A percentile compares a stretch with the other conserved stretches of the same genome.
These are phyloP conservation scores for Oreochromis spilurus DNA, from an alignment of 2,113 vertebrate genomes.

Conservation along the genomic window DNA sequence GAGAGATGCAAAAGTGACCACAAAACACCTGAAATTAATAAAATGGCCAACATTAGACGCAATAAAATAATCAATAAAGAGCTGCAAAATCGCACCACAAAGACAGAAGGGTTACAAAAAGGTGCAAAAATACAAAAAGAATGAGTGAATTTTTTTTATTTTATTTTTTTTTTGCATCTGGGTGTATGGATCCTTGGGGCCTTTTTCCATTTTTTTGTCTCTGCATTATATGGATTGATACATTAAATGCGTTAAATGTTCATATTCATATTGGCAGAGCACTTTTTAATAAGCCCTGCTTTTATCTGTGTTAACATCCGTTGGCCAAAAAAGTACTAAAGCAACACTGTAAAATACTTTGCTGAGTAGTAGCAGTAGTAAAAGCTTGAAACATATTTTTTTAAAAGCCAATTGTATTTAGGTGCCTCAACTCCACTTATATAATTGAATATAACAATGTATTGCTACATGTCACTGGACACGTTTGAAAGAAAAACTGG, in stretches of 20 bases:
- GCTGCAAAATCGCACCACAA: background rate
- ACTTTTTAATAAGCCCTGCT: background rate
- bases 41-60: background rate
- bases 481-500: background rate
- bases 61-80: background rate
- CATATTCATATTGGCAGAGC: background rate
- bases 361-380: background rate
- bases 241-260: background rate
- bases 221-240: background rate
- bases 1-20: background rate
- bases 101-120: background rate
- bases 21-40: background rate
- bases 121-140: background rate
- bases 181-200: background rate
- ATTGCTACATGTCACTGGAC: background rate
- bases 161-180: background rate
- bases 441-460: background rate
- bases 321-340: background rate
- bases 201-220: background rate
- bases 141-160: fast-evolving
- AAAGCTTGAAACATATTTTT: background rate
- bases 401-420: background rate
- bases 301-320: background rate
- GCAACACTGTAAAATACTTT: background rate
- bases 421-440: background rate